Percentiles rank a stretch among this genome's conserved stretches.
phyloP scores from a whole-genome alignment of 1,140 invertebrate genomes.

The Penaeus japonicus region DNA sequence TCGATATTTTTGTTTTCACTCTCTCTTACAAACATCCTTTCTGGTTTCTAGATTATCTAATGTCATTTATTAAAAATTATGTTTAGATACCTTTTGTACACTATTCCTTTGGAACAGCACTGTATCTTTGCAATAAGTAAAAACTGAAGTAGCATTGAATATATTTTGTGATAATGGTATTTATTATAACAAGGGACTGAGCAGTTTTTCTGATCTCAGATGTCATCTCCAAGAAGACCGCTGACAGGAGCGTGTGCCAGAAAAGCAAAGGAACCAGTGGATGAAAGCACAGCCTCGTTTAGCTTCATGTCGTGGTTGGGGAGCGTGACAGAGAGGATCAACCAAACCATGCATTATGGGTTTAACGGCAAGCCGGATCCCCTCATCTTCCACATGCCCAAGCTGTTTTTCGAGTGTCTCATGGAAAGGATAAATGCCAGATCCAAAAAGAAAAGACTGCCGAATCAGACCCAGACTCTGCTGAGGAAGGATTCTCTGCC shows the following conservation, averaged over 20 bases:
- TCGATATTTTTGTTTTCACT: too few relatives aligned
- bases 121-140: too few relatives aligned
- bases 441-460: constrained; percentile 74
- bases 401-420: constrained; percentile 77
- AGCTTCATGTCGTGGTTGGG: constrained; percentile 77
- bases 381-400: constrained; percentile 76
- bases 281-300: constrained; percentile 65
- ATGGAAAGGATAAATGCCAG: constrained; percentile 74
- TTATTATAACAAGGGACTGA: not conserved
- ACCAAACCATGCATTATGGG: constrained; percentile 81
- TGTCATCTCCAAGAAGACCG: constrained; percentile 32
- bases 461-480: constrained; percentile 71
- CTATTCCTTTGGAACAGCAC: too few relatives aligned
- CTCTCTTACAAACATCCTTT: too few relatives aligned
- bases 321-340: constrained; percentile 79
- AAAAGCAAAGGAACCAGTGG: constrained; percentile 61
- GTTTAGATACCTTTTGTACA: too few relatives aligned
- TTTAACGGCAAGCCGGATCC: constrained; percentile 77
- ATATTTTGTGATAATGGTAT: too few relatives aligned
- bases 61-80: too few relatives aligned
- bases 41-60: too few relatives aligned
- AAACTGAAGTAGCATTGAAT: too few relatives aligned
- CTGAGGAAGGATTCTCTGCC: constrained; percentile 72
- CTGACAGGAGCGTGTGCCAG: constrained; percentile 33
- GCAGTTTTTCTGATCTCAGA: not conserved